Base-by-base conservation (phyloP, 1,140 invertebrate genomes). In the Pseudomyrmex cubaensis region DNA sequence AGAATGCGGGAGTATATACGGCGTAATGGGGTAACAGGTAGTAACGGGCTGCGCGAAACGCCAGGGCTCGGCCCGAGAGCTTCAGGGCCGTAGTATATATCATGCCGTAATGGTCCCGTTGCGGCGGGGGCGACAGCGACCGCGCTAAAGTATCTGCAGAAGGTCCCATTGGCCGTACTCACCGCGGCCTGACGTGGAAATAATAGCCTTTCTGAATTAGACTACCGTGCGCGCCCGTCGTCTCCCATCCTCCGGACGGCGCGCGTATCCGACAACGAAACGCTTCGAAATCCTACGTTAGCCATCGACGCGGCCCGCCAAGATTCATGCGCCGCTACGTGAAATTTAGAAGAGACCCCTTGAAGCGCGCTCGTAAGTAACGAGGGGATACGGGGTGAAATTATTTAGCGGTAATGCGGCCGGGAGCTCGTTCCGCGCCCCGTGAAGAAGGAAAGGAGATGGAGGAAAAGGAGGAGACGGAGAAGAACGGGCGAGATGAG, bases 61-160 rank as follows among this genome's bases (percentile, higher is more conserved):
- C 35, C 61, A 63, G 52, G 74, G 76, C 52, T 82, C 56, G 63
- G 64, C 72, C 50, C 83, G 80, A 85, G 87, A 89, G 75, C 90
- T 80, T 87, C 90, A 88, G 85, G 87, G 75, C 89, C 86, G 84
- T 86, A 85, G 85, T 83, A 89, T 92, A 92, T 91, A 91, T 93
- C 91, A 92, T 87, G 84, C 69, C 66, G 83, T 92, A 93, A 92
- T 92, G 91, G 92, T 92, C 91, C 92, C 90, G 77, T 83, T 91
- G 91, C 84, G 90, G 87, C 85, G 13, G 52, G 75, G 75, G 74
- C 84, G 89, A 90, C 90, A 88, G 66, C 86, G 75, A 25, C 69
- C 76, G 78, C 67, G 85, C 75, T 91, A 83, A 91, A 92, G 83
- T 90, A 91, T 90, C 87, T 90, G 62, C 77, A 20, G 59, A 76